A percentile compares a stretch with the other conserved stretches of the same genome.
phyloP scores from a whole-genome alignment of 2,113 vertebrate genomes.

The Rhegmatorhina hoffmannsi region DNA sequence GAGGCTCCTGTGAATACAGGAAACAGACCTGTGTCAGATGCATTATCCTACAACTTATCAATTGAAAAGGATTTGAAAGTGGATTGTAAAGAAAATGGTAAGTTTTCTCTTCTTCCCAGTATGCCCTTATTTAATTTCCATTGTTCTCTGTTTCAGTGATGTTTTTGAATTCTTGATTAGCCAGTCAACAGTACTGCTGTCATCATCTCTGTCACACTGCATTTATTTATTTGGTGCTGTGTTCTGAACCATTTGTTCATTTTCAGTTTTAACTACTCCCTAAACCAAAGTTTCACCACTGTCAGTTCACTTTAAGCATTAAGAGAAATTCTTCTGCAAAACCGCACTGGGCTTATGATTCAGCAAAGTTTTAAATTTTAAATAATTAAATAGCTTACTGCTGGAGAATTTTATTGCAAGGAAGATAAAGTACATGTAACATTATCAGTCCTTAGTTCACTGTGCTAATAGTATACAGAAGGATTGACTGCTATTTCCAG shows the following conservation, averaged over 20 bases:
- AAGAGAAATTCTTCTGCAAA: neutral
- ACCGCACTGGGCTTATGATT: neutral
- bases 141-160: neutral
- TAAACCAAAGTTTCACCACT: neutral
- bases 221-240: neutral
- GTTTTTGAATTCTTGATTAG: neutral
- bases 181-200: neutral
- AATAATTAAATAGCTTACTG: neutral
- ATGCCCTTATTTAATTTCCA: neutral
- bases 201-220: neutral
- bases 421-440: neutral
- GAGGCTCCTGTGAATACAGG: constrained; percentile 70
- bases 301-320: neutral
- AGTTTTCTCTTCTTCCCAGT: neutral
- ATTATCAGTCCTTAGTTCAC: neutral
- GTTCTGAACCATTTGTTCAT: neutral
- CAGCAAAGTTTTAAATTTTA: neutral
- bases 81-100: constrained; percentile 62
- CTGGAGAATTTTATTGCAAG: neutral
- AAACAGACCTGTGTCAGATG: neutral
- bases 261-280: neutral
- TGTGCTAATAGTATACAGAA: neutral
- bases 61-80: constrained; percentile 29
- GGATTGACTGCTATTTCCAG: neutral
- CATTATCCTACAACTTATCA: neutral